A percentile compares a stretch with the other conserved stretches of the same genome.
These are phyloP conservation scores for Euzetes globulus DNA, from an alignment of 2,888 invertebrate species.

Conservation along the genomic window DNA sequence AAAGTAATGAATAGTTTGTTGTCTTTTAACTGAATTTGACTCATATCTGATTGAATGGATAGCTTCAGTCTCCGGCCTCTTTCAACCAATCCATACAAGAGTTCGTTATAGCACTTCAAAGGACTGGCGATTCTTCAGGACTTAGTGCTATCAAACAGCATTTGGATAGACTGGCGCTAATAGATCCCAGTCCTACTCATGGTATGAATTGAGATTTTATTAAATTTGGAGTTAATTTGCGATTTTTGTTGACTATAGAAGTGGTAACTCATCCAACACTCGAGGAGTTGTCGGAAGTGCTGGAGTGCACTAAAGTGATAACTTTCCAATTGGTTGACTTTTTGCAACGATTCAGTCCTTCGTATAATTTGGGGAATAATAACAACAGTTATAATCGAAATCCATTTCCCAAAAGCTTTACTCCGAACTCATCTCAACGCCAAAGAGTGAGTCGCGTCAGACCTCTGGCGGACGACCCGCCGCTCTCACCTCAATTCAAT, in stretches of 20 bases:
- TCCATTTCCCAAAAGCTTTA: background rate
- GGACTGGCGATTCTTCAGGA: constrained; percentile 78
- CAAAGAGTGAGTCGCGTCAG: background rate
- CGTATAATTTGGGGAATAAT: background rate
- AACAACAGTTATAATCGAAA: constrained; percentile 6
- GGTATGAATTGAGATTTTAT: constrained; percentile 50
- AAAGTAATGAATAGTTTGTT: constrained; percentile 44
- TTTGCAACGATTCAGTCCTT: background rate
- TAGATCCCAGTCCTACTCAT: constrained; percentile 65
- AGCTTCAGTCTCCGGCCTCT: constrained; percentile 85
- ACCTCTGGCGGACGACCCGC: background rate
- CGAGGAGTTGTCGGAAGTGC: constrained; percentile 25
- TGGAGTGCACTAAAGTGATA: constrained; percentile 33
- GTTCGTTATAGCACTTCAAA: constrained; percentile 76
- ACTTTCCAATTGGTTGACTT: constrained; percentile 27
- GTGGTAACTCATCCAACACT: constrained; percentile 21
- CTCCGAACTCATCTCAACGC: background rate
- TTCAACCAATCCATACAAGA: constrained; percentile 83
- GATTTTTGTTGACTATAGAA: background rate
- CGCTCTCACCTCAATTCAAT: constrained; percentile 4
- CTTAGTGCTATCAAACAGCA: constrained; percentile 67
- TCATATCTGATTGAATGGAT: constrained; percentile 13
- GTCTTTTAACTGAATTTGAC: background rate
- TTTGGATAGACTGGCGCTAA: constrained; percentile 72
- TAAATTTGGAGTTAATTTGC: background rate